phyloP scores from a whole-genome alignment of 2,888 invertebrate genomes.

The Endomychus coccineus region DNA sequence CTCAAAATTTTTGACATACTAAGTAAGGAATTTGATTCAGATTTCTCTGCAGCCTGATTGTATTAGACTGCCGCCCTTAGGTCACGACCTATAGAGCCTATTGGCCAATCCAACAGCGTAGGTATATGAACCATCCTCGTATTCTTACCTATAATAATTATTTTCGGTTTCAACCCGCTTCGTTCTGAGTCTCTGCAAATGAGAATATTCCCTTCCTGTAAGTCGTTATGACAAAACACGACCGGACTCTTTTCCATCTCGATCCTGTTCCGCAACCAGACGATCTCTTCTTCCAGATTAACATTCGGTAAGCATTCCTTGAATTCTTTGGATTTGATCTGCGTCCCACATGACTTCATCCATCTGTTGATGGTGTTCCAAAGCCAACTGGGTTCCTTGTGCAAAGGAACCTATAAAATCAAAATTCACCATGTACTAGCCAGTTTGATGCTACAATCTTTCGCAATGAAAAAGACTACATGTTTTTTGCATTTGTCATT shows the following conservation, averaged over 20 bases:
- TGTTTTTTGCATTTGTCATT: conserved; percentile 27
- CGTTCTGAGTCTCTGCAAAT: conserved; percentile 43
- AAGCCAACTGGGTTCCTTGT: conserved; percentile 92
- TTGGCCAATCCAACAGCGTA: background rate
- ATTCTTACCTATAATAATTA: conserved; percentile 40
- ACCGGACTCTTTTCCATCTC: conserved; percentile 64
- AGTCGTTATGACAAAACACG: conserved; percentile 90
- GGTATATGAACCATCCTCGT: background rate
- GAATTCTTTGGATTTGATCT: conserved; percentile 34
- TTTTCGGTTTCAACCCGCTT: conserved; percentile 30
- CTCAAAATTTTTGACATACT: too few relatives aligned
- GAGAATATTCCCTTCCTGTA: conserved; percentile 82
- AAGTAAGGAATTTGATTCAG: too few relatives aligned
- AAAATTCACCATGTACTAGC: conserved; percentile 1
- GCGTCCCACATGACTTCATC: conserved; percentile 53
- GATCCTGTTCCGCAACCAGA: conserved; percentile 61
- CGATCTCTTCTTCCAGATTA: conserved; percentile 59
- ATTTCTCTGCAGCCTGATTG: too few relatives aligned
- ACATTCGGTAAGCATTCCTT: conserved; percentile 36
- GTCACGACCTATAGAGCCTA: background rate
- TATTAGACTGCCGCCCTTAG: too few relatives aligned
- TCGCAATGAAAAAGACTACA: conserved; percentile 15
- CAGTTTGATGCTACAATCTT: background rate
- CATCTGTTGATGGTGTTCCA: conserved; percentile 85
- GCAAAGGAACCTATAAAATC: conserved; percentile 64